Evolutionary conservation across 2,888 invertebrate species (phyloP).

Genomic region (Tigriopus californicus): DNA sequence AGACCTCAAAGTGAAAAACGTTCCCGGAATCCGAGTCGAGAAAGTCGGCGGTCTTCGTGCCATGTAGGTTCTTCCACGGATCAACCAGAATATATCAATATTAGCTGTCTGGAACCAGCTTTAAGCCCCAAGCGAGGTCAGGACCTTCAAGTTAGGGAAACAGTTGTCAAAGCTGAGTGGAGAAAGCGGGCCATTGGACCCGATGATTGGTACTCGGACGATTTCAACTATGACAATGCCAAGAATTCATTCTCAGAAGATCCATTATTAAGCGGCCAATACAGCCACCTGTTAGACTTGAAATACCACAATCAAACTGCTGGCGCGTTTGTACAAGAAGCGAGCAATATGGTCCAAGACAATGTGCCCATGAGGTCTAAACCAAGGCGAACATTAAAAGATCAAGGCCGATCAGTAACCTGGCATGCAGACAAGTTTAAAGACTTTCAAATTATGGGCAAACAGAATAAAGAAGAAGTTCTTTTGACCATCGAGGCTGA

Average conservation of each 20-base stretch:
- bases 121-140: neutral
- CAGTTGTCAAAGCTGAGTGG: neutral
- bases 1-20: too few species aligned
- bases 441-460: constrained; percentile 8
- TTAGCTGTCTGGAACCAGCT: constrained; percentile 1
- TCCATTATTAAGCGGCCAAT: constrained; percentile 7
- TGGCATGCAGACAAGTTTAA: constrained; percentile 1
- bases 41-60: neutral
- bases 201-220: constrained; percentile 15
- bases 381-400: neutral
- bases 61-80: neutral
- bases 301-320: neutral
- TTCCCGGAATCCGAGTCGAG: neutral
- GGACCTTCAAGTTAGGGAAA: neutral
- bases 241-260: constrained; percentile 12
- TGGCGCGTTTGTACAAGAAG: constrained; percentile 20
- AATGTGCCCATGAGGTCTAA: neutral
- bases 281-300: constrained; percentile 4
- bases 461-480: neutral
- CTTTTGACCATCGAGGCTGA: neutral
- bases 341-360: constrained; percentile 20
- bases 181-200: constrained; percentile 3
- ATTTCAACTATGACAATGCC: constrained; percentile 8
- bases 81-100: constrained; percentile 15
- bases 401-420: neutral